Evolutionary conservation across 2,113 vertebrate genomes (phyloP), one percentile per base, ranked within the genome.

Genomic region (Gobio gobio): DNA sequence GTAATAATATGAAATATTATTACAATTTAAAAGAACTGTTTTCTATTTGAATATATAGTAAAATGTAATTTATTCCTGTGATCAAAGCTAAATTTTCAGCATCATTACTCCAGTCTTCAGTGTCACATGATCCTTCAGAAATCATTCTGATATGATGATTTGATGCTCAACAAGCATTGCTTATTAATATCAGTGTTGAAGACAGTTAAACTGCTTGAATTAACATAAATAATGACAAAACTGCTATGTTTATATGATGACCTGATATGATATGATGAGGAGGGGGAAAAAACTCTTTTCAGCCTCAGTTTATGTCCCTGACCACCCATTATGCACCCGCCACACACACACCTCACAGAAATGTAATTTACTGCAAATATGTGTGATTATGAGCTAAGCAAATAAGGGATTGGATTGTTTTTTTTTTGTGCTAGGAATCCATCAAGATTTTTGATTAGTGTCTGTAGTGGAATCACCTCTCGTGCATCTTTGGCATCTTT

Each of bases 391-490:
- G 58, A 80, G 24, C 78, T 64, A 47, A 79, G 43, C 24, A 79
- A 79, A 79, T 12, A 5, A 54, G 63, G 22, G 40, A 24, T 51
- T 51, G 22, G 40, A 24, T 51, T 51, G 22, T 13, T 47, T 73
- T 43, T 43, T 43, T 47, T 45, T 2, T 22, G 33, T 18, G 2
- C 3, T 7, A 40, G 64, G 49, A 26, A 82, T 72, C 49, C 66
- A 58, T 82, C 80, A 51, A 51, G 26, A 81, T 29, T 20, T 66
- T 81, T 68, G 78, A 81, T 81, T 81, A 81, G 43, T 9, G 20
- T 43, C 64, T 72, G 26, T 22, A 9, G 45, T 22, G n/a, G 47
- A 81, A 51, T 59, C 54, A 58, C 18, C 76, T 59, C 84, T 77
- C 22, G 7, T 49, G 49, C 26, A 77, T 79, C 47, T 72, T 49